Evolutionary conservation across 2,888 invertebrate genomes (phyloP), one percentile per base, ranked within the genome.

Genomic region (Orchestes rusci): DNA sequence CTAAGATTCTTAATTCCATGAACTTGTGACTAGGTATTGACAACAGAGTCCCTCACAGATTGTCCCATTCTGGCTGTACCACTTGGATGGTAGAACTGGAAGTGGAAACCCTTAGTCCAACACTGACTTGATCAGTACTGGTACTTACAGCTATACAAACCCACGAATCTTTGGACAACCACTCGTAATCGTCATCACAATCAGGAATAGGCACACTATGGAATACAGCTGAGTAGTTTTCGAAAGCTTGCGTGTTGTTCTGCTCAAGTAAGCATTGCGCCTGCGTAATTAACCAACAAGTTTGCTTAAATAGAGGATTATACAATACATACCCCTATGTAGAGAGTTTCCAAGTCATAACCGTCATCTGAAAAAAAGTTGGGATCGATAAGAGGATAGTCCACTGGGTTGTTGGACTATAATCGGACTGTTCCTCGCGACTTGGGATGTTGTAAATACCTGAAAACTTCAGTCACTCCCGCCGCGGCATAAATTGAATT

Each of bases 91-190:
- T n/a, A n/a, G n/a, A n/a, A n/a, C n/a, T n/a, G n/a, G n/a, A n/a
- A n/a, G n/a, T n/a, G n/a, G n/a, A n/a, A n/a, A n/a, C n/a, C n/a
- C n/a, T n/a, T n/a, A n/a, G n/a, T n/a, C n/a, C n/a, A n/a, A n/a
- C n/a, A n/a, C n/a, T n/a, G n/a, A n/a, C n/a, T n/a, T n/a, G n/a
- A n/a, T n/a, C n/a, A n/a, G n/a, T n/a, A n/a, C n/a, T n/a, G n/a
- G n/a, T n/a, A n/a, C n/a, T n/a, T n/a, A n/a, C n/a, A n/a, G n/a
- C n/a, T n/a, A n/a, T n/a, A n/a, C 43, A 43, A 27, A 20, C 17
- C 43, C 43, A 43, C 43, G 38, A 40, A 4, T 32, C 19, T 33
- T 38, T 38, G 3, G 37, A 17, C 13, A 31, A 13, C 15, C 38
- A 27, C 27, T 32, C 5, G n/a, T 32, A 27, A n/a, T n/a, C n/a